These are phyloP conservation scores for Meteorus cinctellus DNA, from an alignment of 2,888 invertebrate genomes.

Conservation along the genomic window DNA sequence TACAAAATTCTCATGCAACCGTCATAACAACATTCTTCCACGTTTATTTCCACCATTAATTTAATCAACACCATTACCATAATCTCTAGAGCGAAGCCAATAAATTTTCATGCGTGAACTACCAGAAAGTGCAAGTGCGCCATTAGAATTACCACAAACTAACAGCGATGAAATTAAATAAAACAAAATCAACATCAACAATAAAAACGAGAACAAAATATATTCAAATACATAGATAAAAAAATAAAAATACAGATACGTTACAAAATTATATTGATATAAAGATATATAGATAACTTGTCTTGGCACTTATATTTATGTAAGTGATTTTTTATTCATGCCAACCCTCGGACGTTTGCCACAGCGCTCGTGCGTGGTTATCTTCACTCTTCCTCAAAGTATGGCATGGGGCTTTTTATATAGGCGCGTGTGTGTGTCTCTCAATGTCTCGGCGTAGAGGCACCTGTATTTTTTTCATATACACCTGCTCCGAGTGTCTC, in stretches of 20 bases:
- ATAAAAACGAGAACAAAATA: not conserved
- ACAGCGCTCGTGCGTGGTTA: slow-evolving; percentile 48
- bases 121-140: too few species aligned
- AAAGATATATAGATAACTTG: slow-evolving; percentile 48
- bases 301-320: slow-evolving; percentile 58
- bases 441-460: slow-evolving; percentile 32
- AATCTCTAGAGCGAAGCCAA: too few species aligned
- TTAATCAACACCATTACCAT: too few species aligned
- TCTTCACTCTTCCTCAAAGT: slow-evolving; percentile 38
- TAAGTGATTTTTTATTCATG: slow-evolving; percentile 63
- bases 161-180: too few species aligned
- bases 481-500: slow-evolving; percentile 61
- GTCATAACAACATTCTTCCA: too few species aligned
- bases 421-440: slow-evolving; percentile 21
- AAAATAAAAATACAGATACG: slow-evolving; percentile 2
- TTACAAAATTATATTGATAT: slow-evolving; percentile 23
- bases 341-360: slow-evolving; percentile 48
- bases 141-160: too few species aligned
- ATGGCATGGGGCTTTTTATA: not conserved
- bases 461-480: slow-evolving; percentile 59
- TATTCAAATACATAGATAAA: slow-evolving; percentile 20
- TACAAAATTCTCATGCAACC: too few species aligned
- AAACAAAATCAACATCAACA: not conserved
- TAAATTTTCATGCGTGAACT: too few species aligned
- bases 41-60: too few species aligned